phyloP scores from a whole-genome alignment of 1,140 invertebrate genomes.

The Anastrepha ludens region DNA sequence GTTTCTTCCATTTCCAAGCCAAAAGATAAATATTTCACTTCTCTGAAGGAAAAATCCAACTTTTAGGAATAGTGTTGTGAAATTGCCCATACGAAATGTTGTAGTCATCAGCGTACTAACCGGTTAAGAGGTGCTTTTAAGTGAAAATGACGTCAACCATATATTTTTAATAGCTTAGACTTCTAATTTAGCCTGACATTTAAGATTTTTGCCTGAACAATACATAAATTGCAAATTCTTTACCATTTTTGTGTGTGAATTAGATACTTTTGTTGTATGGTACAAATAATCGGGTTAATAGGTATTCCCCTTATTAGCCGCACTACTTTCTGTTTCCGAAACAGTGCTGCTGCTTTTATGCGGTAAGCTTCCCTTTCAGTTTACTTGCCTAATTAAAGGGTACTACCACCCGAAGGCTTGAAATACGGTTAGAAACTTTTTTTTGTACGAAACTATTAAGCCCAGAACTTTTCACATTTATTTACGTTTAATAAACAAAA shows the following conservation, averaged over 20 bases:
- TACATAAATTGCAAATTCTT: neutral
- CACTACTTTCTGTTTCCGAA: neutral
- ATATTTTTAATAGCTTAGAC: neutral
- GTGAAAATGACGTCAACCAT: neutral
- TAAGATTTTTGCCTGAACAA: neutral
- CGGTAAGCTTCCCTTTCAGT: neutral
- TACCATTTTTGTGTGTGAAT: neutral
- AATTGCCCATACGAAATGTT: neutral
- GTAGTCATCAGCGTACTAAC: neutral
- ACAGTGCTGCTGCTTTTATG: neutral
- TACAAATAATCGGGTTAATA: neutral
- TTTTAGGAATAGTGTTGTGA: conserved; percentile 26
- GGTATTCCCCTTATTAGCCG: neutral
- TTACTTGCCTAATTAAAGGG: neutral
- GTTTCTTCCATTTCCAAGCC: conserved; percentile 20
- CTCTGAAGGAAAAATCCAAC: conserved; percentile 31
- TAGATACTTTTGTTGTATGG: neutral
- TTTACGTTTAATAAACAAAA: neutral
- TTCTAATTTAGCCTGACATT: neutral
- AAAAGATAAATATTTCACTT: conserved; percentile 47
- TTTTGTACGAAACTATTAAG: neutral
- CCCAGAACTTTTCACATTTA: neutral
- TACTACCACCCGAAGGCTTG: no score
- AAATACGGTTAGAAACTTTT: neutral
- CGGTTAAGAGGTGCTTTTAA: neutral